A percentile compares a stretch with the other conserved stretches of the same genome.
Conservation (phyloP, 2,797 vertebrate genomes). For the Gymnothorax javanicus region DNA sequence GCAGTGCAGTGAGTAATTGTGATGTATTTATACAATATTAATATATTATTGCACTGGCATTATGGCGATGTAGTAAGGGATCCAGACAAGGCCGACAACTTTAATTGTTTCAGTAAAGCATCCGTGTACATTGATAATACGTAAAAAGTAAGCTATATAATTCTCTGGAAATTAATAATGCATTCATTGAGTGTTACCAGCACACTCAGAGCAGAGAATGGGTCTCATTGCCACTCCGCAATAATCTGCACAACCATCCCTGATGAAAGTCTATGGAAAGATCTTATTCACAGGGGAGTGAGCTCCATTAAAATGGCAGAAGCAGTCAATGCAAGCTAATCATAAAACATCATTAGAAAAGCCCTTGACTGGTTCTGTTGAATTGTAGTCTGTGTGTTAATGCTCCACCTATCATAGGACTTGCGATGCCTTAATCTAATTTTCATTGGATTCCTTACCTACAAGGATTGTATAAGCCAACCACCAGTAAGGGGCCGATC, state of each 20-base stretch:
- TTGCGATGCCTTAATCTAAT: neutral
- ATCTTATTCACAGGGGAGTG: neutral
- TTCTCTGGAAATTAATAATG: neutral
- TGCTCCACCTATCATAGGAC: neutral
- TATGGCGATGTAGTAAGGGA: neutral
- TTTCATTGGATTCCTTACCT: neutral
- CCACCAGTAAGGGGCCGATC: too few species aligned
- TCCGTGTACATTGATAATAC: conserved; percentile 11
- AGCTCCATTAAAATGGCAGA: neutral
- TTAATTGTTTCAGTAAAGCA: conserved; percentile 2
- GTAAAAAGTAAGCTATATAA: conserved; percentile 4
- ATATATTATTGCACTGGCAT: neutral
- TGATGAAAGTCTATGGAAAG: neutral
- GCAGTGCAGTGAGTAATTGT: neutral
- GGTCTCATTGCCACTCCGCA: neutral
- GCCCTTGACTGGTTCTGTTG: neutral
- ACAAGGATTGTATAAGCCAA: neutral
- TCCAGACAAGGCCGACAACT: conserved; percentile 6
- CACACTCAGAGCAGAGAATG: neutral
- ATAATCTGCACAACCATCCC: neutral
- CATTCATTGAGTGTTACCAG: neutral
- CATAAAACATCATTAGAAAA: neutral
- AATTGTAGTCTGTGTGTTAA: neutral
- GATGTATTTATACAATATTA: conserved; percentile 14
- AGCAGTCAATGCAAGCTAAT: neutral